Evolutionary conservation across 2,888 invertebrate genomes (phyloP).

Genomic region (Limnephilus auricula): DNA sequence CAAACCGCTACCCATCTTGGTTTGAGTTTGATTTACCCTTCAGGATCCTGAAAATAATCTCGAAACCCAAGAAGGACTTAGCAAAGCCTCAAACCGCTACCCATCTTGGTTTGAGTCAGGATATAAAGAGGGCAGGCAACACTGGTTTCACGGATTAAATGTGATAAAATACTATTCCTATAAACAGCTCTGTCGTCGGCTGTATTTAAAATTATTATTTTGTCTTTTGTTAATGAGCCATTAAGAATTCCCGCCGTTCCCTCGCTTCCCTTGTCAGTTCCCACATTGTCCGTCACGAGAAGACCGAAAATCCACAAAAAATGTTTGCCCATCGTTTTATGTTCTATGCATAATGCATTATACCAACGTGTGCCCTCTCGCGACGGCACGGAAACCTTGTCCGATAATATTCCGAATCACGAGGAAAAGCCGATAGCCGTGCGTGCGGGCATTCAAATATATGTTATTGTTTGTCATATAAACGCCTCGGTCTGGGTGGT

Average conservation of each 20-base stretch:
- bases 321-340: constrained; percentile 13
- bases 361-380: constrained; percentile 17
- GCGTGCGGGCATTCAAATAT: constrained; percentile 21
- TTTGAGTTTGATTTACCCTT: too few species aligned
- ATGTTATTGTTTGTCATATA: constrained; percentile 20
- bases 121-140: not conserved
- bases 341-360: constrained; percentile 48
- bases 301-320: constrained; percentile 44
- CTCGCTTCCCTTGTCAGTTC: constrained; percentile 38
- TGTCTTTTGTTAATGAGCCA: constrained; percentile 47
- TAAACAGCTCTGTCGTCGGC: not conserved
- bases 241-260: constrained; percentile 45
- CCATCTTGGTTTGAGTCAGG: not conserved
- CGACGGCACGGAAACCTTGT: constrained; percentile 53
- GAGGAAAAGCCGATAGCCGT: constrained; percentile 26
- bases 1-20: constrained; percentile 8
- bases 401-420: constrained; percentile 25
- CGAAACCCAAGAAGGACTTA: not conserved
- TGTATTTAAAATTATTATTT: not conserved
- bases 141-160: not conserved
- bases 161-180: not conserved
- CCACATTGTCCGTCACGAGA: constrained; percentile 45
- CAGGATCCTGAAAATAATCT: not conserved
- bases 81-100: constrained; percentile 6
- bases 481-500: not conserved